Base-by-base conservation (phyloP, 1,140 invertebrate genomes). In the Grapholita molesta region DNA sequence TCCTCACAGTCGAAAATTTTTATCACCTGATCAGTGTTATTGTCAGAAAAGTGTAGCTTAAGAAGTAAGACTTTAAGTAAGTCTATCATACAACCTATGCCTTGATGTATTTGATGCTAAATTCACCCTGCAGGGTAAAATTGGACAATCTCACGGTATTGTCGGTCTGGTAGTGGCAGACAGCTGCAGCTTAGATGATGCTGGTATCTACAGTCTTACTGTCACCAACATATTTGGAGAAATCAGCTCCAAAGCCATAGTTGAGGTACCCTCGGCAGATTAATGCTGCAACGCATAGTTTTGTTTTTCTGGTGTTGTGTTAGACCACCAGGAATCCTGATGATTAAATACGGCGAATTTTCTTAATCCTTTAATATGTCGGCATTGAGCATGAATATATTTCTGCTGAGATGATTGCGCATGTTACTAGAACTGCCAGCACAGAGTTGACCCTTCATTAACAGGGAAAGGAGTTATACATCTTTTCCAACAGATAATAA, bases 171-270 rank as follows among this genome's bases (percentile, higher is more conserved):
- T 83, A 96, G 97, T 53, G 85, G 5, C 90, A 98, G 7, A 92
- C 94, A 64, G 94, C 98, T 69, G 96, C 97, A 76, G 89, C 93
- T 21, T 94, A 9, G 3, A 48, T 3, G 94, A 7, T 87, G 95
- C 96, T 61, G 98, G 97, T 6, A 92, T 93, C 7, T 99, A 98
- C 88, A 94, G 95, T 1, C 88, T 97, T 3, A 92, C 94, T 0
- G 95, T 96, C 9, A 92, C 93, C 11, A 98, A 98, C 83, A 94
- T 94, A 70, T 92, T 96, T 0, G 97, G 97, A 23, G 95, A 97
- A 35, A 89, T 93, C 3, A 93, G 92, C 18, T 94, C 93, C 0
- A 92, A 93, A 25, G 94, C 95, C 6, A 92, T 93, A 12, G 94
- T 96, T 0, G 93, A 95, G 67, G 93, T 96, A 0, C 18, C 18